Conservation (phyloP, 1,140 invertebrate genomes). For the Neodiprion fabricii region DNA sequence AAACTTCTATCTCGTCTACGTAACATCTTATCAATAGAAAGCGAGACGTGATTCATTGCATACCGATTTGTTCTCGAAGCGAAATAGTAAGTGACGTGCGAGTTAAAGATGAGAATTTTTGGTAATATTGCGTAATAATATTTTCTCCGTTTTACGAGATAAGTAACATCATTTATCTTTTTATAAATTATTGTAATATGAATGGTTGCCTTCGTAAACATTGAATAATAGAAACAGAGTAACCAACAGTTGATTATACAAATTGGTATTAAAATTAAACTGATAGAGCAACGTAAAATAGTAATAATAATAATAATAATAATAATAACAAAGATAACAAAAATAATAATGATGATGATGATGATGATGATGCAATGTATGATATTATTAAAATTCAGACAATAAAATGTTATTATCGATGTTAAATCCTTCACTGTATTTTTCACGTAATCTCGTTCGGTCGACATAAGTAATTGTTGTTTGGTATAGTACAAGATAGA, state of each 20-base stretch:
- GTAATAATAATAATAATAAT: not conserved
- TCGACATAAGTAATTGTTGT: not conserved
- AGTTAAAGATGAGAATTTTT: too few relatives aligned
- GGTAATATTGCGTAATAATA: too few relatives aligned
- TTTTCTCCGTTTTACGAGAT: too few relatives aligned
- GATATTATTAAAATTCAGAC: conserved; percentile 57
- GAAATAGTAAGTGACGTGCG: too few relatives aligned
- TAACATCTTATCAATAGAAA: too few relatives aligned
- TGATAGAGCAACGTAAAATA: conserved; percentile 2
- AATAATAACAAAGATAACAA: not conserved
- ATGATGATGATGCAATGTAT: conserved; percentile 47
- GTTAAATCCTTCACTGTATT: conserved; percentile 38
- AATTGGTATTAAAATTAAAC: conserved; percentile 9
- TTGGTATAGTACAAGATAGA: not conserved
- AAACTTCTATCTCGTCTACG: too few relatives aligned
- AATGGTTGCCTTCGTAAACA: conserved; percentile 20
- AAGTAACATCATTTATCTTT: not conserved
- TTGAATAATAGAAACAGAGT: conserved; percentile 9
- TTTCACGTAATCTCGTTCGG: not conserved
- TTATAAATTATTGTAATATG: conserved; percentile 10
- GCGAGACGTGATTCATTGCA: too few relatives aligned
- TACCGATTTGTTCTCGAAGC: too few relatives aligned
- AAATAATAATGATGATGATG: not conserved
- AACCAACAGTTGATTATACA: conserved; percentile 13
- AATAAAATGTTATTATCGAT: conserved; percentile 64